Base-by-base conservation (phyloP, 2,888 invertebrate genomes). In the Rhodophaea formosa region DNA sequence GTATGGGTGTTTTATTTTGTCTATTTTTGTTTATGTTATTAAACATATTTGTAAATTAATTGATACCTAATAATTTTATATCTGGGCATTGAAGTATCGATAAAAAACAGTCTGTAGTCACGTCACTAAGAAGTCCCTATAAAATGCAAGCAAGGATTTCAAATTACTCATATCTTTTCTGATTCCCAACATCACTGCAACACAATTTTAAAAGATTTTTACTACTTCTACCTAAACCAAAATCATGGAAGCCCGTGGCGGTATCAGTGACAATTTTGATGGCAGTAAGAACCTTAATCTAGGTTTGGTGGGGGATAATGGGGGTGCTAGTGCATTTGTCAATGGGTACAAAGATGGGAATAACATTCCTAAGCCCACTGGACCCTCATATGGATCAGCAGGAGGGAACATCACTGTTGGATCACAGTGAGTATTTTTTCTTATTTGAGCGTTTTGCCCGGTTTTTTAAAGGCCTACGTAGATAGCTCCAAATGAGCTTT, bases 391-490 rank as follows among this genome's bases (percentile, higher is more conserved):
- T 56, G 58, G 63, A 6, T 62, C 72, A 0, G 74, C 65, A 6
- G 68, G 70, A 1, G 79, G 63, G 17, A 77, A 74, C 12, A 45
- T 77, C 46, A 68, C 71, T 29, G 57, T 71, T 14, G 74, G 77
- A n/a, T 75, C 74, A 56, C 59, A 62, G 80, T 79, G 53, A 76
- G 79, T 74, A 35, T 52, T 56, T 45, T 55, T n/a, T n/a, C n/a
- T n/a, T n/a, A n/a, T n/a, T n/a, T n/a, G n/a, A n/a, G n/a, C n/a
- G n/a, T n/a, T n/a, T n/a, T n/a, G n/a, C n/a, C n/a, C n/a, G n/a
- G n/a, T n/a, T n/a, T n/a, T n/a, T n/a, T n/a, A n/a, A n/a, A n/a
- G n/a, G n/a, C n/a, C n/a, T n/a, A n/a, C n/a, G n/a, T n/a, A n/a
- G n/a, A n/a, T n/a, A n/a, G n/a, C n/a, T n/a, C n/a, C n/a, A n/a